Percentiles rank a stretch among this genome's conserved stretches.
phyloP scores from a whole-genome alignment of 2,113 vertebrate genomes.

The Archilochus colubris region DNA sequence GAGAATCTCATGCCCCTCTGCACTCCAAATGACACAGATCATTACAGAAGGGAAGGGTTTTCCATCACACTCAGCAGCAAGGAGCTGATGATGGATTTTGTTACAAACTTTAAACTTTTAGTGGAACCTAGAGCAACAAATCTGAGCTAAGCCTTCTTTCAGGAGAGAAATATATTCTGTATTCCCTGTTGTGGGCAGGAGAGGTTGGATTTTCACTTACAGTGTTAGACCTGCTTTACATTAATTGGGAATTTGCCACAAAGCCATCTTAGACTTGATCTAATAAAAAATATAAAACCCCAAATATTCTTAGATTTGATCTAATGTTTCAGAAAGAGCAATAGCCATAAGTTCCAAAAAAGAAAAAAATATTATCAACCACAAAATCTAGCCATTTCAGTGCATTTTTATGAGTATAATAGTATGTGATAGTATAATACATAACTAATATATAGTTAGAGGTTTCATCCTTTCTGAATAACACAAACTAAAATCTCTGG shows the following conservation, averaged over 20 bases:
- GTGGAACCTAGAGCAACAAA: not conserved
- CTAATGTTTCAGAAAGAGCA: not conserved
- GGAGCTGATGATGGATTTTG: not conserved
- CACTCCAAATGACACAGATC: constrained; percentile 19
- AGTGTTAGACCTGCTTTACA: not conserved
- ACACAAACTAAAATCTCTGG: not conserved
- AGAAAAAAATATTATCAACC: not conserved
- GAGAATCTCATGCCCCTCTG: not conserved
- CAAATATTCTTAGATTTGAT: not conserved
- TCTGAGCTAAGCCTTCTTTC: not conserved
- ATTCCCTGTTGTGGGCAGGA: not conserved
- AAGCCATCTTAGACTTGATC: not conserved
- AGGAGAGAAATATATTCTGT: not conserved
- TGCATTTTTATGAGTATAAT: not conserved
- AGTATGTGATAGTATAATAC: too few relatives aligned
- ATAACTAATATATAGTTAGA: not conserved
- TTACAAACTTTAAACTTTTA: not conserved
- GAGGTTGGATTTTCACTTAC: not conserved
- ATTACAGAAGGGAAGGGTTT: constrained; percentile 13
- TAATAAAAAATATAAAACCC: not conserved
- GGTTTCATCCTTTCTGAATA: not conserved
- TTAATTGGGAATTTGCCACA: not conserved
- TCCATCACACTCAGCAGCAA: not conserved
- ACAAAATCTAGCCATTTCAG: not conserved
- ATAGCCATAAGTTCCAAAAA: not conserved